Conservation (phyloP, 2,113 vertebrate species). For the Salvator merianae region DNA sequence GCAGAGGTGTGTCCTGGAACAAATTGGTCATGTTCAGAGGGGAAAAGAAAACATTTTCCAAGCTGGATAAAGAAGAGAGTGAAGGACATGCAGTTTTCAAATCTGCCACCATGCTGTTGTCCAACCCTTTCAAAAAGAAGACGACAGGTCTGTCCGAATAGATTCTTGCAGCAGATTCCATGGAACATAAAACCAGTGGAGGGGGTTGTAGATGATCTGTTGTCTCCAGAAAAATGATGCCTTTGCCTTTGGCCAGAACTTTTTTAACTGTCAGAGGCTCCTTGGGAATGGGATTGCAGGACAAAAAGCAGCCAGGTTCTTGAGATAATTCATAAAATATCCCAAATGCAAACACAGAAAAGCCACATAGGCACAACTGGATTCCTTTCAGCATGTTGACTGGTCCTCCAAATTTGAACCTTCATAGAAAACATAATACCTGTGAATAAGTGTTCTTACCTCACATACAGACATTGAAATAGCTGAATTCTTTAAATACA, state of each 20-base stretch:
- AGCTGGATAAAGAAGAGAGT: constrained; percentile 70
- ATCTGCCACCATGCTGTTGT: background rate
- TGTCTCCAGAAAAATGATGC: constrained; percentile 79
- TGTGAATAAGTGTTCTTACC: background rate
- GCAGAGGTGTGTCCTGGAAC: constrained; percentile 76
- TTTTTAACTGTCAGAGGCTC: constrained; percentile 56
- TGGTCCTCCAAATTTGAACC: constrained; percentile 19
- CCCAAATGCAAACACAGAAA: constrained; percentile 63
- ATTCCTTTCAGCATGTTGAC: constrained; percentile 73
- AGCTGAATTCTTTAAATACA: background rate
- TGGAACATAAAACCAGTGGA: constrained; percentile 71
- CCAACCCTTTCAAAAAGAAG: constrained; percentile 77
- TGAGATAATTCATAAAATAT: constrained; percentile 71
- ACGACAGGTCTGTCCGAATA: constrained; percentile 68
- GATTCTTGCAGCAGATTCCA: constrained; percentile 77
- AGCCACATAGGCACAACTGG: constrained; percentile 64
- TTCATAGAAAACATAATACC: constrained; percentile 17
- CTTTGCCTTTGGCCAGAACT: constrained; percentile 58
- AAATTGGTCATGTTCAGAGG: constrained; percentile 74
- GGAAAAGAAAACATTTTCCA: constrained; percentile 77
- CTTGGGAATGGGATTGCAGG: constrained; percentile 58
- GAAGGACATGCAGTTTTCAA: constrained; percentile 51
- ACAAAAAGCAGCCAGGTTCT: constrained; percentile 63
- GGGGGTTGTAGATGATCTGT: constrained; percentile 67
- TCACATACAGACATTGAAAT: background rate